Percentiles rank a stretch among this genome's conserved stretches.
Conservation (phyloP, 2,113 vertebrate genomes). For the Phoxinus phoxinus region DNA sequence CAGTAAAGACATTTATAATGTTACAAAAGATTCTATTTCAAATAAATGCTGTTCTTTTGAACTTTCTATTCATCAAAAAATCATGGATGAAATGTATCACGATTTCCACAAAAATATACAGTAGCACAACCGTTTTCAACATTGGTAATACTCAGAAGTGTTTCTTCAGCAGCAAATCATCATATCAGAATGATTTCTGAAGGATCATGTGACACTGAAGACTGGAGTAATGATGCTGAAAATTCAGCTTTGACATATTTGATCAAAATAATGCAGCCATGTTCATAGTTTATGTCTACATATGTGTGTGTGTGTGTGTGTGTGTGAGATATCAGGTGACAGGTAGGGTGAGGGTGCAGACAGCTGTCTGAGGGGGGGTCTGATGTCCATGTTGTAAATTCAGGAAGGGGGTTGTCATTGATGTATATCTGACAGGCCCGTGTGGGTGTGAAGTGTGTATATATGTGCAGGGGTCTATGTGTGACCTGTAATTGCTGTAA, state of each 20-base stretch:
- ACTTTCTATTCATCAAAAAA: background rate
- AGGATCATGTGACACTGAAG: background rate
- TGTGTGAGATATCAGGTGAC: slow-evolving; percentile 47
- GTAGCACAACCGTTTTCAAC: background rate
- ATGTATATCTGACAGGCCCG: slow-evolving; percentile 57
- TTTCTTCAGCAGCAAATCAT: background rate
- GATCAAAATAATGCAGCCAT: background rate
- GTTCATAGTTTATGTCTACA: background rate
- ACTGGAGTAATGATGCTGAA: background rate
- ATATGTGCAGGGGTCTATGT: slow-evolving; percentile 28
- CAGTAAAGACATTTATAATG: background rate
- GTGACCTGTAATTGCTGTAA: slow-evolving; percentile 61
- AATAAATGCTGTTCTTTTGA: background rate
- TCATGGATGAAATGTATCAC: background rate
- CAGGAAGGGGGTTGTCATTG: slow-evolving; percentile 46
- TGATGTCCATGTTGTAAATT: slow-evolving; percentile 57
- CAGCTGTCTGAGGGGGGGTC: slow-evolving; percentile 44
- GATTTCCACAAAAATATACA: background rate
- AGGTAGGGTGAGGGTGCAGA: slow-evolving; percentile 50
- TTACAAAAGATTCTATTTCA: background rate
- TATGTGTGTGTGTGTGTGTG: slow-evolving; percentile 27
- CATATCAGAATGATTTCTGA: background rate
- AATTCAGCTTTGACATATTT: background rate
- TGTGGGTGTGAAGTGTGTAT: slow-evolving; percentile 40
- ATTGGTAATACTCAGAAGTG: background rate